Base-by-base conservation (phyloP, 2,797 vertebrate genomes). In the Phrynocephalus forsythii region DNA sequence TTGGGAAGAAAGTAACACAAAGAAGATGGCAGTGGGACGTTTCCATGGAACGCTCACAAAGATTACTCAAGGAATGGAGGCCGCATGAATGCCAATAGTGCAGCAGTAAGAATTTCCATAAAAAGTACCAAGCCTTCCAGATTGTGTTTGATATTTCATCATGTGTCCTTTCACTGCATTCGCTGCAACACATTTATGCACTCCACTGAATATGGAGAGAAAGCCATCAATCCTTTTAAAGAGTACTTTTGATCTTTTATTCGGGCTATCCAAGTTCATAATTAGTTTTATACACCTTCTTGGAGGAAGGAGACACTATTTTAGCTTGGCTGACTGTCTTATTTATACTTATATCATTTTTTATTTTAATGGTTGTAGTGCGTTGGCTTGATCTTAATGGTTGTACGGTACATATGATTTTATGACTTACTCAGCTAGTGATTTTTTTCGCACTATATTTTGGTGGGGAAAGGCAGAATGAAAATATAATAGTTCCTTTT, bases 251-350 rank as follows among this genome's bases (percentile, higher is more conserved):
- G 71, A 66, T 38, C 38, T 18, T 7, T 84, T 44, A 66, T 7
- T 76, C 71, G 44, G 38, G 6, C 67, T 28, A 20, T 38, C 28
- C 84, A 90, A 78, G 83, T 82, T 11, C 87, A 81, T 33, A 3
- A 78, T 28, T 79, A 26, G 3, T 66, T 88, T 56, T 8, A 73
- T 24, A 33, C 20, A 85, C 30, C 15, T 30, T 6, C 52, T 1
- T 67, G 79, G 88, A 76, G 86, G 67, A 87, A 86, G 50, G 67
- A 88, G 72, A 84, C 1, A 10, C 76, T 56, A 85, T 38, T 85
- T 90, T 33, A 50, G 78, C 38, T 83, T 85, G 52, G 52, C 52
- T 8, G 6, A 56, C 52, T 56, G 52, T 56, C 52, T 56, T 56
- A 56, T 44, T 44, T 44, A 44, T 44, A 56, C 9, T 13, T 56